Evolutionary conservation across 2,113 vertebrate species (phyloP).

Genomic region (Larimichthys polyactis): DNA sequence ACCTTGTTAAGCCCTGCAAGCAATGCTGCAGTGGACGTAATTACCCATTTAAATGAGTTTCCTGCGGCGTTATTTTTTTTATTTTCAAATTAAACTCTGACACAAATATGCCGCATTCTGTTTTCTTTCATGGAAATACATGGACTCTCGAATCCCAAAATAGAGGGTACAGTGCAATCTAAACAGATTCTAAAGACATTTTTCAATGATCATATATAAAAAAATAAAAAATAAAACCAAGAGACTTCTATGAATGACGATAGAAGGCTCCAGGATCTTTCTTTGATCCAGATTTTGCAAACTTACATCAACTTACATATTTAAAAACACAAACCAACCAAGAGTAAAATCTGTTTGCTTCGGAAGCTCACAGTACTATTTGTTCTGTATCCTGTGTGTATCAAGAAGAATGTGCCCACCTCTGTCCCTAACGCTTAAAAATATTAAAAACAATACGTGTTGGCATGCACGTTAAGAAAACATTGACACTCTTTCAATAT

Average conservation of each 20-base stretch:
- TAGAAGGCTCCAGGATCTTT: slow-evolving; percentile 61
- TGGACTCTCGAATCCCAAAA: slow-evolving; percentile 24
- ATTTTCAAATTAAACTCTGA: slow-evolving; percentile 68
- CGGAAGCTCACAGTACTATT: slow-evolving; percentile 27
- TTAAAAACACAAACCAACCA: slow-evolving; percentile 70
- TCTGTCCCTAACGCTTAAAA: slow-evolving; percentile 19
- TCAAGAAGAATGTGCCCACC: slow-evolving; percentile 26
- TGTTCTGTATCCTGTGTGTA: slow-evolving; percentile 34
- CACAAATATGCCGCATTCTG: slow-evolving; percentile 66
- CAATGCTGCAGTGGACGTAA: slow-evolving; percentile 65
- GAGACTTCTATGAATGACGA: neutral
- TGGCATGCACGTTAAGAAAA: slow-evolving; percentile 26
- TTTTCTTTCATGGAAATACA: slow-evolving; percentile 57
- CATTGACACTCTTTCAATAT: slow-evolving; percentile 27
- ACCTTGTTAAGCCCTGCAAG: slow-evolving; percentile 81
- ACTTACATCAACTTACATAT: slow-evolving; percentile 77
- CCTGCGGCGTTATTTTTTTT: slow-evolving; percentile 50
- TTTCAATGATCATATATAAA: slow-evolving; percentile 14
- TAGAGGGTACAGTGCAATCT: no score
- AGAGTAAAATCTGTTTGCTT: slow-evolving; percentile 60
- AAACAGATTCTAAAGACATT: slow-evolving; percentile 15
- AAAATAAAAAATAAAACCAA: no score
- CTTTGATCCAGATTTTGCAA: slow-evolving; percentile 75
- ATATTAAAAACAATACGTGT: slow-evolving; percentile 43
- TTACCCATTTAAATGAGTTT: slow-evolving; percentile 82